phyloP scores from a whole-genome alignment of 2,113 vertebrate genomes.

The Paradoxurus hermaphroditus region DNA sequence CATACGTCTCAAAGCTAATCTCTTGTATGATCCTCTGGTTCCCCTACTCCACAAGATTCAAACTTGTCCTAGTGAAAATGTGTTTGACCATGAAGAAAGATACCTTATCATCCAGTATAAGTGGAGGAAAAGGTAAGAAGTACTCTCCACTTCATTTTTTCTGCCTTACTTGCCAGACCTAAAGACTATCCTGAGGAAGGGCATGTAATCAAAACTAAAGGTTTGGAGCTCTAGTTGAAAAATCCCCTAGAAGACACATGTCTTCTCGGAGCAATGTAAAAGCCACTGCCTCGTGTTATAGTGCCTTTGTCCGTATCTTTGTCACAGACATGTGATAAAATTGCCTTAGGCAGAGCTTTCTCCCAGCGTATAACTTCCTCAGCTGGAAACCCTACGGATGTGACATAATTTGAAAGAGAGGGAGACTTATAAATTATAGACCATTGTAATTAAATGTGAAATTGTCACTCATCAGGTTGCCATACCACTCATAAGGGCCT shows the following conservation, averaged over 20 bases:
- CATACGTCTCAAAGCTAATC: background rate
- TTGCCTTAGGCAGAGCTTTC: background rate
- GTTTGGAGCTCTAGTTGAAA: background rate
- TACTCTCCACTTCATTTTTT: background rate
- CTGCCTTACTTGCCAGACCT: background rate
- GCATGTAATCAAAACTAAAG: background rate
- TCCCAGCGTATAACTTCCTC: background rate
- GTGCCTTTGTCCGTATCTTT: background rate
- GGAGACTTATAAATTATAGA: conserved; percentile 78
- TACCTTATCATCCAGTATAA: background rate
- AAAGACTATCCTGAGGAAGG: background rate
- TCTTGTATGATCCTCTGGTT: background rate
- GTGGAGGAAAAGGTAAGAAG: background rate
- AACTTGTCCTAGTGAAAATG: background rate
- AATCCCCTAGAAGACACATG: background rate
- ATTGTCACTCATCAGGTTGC: conserved; percentile 71
- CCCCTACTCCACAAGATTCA: background rate
- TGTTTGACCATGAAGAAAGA: background rate
- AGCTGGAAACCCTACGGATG: background rate
- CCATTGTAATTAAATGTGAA: conserved; percentile 73
- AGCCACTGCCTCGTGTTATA: background rate
- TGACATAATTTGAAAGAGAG: conserved; percentile 26
- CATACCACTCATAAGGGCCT: conserved; percentile 76
- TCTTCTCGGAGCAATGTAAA: background rate
- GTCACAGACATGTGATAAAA: background rate